Evolutionary conservation across 2,797 vertebrate genomes (phyloP).

Genomic region (Falco naumanni): DNA sequence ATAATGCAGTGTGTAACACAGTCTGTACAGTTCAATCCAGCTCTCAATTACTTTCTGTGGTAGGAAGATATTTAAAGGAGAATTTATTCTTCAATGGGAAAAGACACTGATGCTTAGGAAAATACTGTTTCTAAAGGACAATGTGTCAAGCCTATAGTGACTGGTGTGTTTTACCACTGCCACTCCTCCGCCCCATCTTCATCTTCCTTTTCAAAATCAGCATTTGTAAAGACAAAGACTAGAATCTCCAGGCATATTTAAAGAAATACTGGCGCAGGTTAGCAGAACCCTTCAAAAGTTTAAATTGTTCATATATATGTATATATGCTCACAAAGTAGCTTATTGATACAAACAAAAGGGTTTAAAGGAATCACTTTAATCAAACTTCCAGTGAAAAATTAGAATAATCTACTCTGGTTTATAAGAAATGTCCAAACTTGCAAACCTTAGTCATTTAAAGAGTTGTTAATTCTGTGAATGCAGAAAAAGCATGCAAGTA

Average conservation of each 20-base stretch:
- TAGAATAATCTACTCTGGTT: not conserved
- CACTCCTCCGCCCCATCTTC: not conserved
- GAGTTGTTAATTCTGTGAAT: not conserved
- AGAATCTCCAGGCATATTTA: not conserved
- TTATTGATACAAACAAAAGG: not conserved
- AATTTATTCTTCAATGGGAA: not conserved
- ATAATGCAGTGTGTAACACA: not conserved
- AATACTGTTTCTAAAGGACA: not conserved
- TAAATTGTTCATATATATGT: not conserved
- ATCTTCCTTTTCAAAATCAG: not conserved
- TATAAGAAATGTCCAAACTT: not conserved
- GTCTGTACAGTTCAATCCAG: not conserved
- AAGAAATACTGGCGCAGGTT: not conserved
- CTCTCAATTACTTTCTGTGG: not conserved
- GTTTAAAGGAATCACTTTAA: not conserved
- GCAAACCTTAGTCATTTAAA: not conserved
- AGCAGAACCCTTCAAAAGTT: not conserved
- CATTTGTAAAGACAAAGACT: not conserved
- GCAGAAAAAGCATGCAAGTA: not conserved
- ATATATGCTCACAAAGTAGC: not conserved
- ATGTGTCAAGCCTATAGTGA: not conserved
- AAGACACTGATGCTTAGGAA: not conserved
- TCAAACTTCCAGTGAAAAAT: not conserved
- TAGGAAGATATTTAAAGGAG: not conserved
- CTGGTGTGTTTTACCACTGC: not conserved